Base-by-base conservation (phyloP, 2,113 vertebrate species). In the Eonycteris spelaea region DNA sequence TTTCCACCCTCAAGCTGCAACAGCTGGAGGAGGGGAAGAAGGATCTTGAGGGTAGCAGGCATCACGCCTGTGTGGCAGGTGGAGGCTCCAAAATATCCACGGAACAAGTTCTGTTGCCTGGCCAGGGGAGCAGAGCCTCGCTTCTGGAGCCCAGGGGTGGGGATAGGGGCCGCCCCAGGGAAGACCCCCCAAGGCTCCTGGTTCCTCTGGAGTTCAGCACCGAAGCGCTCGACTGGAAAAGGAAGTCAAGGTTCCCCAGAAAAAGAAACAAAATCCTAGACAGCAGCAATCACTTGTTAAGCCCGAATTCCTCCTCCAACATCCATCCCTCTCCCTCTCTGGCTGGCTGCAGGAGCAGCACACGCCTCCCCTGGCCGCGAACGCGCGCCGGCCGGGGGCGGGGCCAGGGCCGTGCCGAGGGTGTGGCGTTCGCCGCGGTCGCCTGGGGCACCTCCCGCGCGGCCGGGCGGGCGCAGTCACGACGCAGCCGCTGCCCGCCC, bases 311-410 rank as follows among this genome's bases (percentile, higher is more conserved):
- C 95, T 84, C 95, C 95, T 98, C 73, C 75, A 94, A 83, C 35
- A 97, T 84, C 67, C 97, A 95, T 86, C 97, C 80, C 84, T 91
- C 89, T 82, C 22, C 22, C 82, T 70, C 92, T 59, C 73, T 53
- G 59, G 79, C 94, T 33, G 78, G 96, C 97, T 93, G 97, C 96
- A 24, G 92, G 10, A 83, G 97, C 96, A 63, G 97, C 96, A 98
- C 97, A 97, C 97, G 95, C 97, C 97, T 98, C 97, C 97, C 97
- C 95, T 2, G 95, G 93, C 96, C 95, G 85, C 59, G 85, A 90
- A 22, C 91, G 92, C 97, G 86, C 74, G 73, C 87, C 22, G 77
- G 63, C 65, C 35, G 63, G 88, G 77, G 89, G 89, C 89, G 89
- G 89, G 89, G 96, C 93, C 86, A 83, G 97, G 94, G 93, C 92